A percentile compares a stretch with the other conserved stretches of the same genome.
Evolutionary conservation across 2,797 vertebrate genomes (phyloP).

Genomic region (Gymnocypris eckloni): DNA sequence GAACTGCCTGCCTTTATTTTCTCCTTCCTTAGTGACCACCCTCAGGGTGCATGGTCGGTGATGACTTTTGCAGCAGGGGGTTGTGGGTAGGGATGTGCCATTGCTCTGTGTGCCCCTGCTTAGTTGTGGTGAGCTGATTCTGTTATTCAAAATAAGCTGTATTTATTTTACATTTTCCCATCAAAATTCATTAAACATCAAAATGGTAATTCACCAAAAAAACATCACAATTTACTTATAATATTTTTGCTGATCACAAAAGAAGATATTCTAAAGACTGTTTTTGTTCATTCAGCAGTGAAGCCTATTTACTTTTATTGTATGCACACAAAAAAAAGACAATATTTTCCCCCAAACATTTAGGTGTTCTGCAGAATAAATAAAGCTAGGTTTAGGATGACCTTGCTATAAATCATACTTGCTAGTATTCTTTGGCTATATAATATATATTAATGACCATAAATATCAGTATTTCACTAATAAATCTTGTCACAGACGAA

Average conservation of each 20-base stretch:
- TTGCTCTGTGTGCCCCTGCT: slow-evolving; percentile 55
- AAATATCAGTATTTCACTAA: neutral
- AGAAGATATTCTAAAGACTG: neutral
- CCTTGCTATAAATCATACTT: neutral
- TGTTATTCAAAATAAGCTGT: neutral
- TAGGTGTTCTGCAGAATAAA: neutral
- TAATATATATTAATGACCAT: neutral
- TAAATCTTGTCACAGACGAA: neutral
- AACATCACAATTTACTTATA: neutral
- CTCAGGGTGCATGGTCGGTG: slow-evolving; percentile 77
- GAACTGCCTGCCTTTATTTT: slow-evolving; percentile 91
- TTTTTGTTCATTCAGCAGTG: neutral
- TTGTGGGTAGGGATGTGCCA: slow-evolving; percentile 39
- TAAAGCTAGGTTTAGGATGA: neutral
- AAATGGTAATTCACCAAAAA: neutral
- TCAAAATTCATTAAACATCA: neutral
- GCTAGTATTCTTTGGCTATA: neutral
- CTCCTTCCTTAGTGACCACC: slow-evolving; percentile 88
- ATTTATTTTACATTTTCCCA: neutral
- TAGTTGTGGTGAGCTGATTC: slow-evolving; percentile 55
- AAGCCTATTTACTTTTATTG: neutral
- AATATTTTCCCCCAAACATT: neutral
- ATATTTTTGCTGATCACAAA: neutral
- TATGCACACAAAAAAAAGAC: neutral
- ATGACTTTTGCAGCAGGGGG: slow-evolving; percentile 83